phyloP scores from a whole-genome alignment of 2,888 invertebrate species.

The Punctoribates punctum region DNA sequence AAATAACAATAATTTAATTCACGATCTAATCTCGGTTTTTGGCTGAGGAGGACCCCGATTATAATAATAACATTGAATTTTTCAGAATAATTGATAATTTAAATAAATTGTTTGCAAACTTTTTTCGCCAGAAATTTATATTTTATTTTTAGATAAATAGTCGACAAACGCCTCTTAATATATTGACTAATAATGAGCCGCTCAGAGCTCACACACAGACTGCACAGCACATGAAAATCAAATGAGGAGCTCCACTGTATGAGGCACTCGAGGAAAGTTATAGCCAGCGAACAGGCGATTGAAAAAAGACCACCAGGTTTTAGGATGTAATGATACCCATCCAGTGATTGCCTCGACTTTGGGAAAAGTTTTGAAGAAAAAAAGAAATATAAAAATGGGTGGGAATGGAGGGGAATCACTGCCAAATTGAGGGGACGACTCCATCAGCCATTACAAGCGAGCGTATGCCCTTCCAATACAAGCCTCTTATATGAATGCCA shows the following conservation, averaged over 20 bases:
- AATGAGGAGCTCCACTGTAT: not conserved
- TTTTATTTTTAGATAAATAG: constrained; percentile 13
- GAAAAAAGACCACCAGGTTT: constrained; percentile 32
- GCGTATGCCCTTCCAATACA: not conserved
- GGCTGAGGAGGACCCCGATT: not conserved
- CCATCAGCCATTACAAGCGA: not conserved
- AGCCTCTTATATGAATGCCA: not conserved
- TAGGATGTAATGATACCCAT: constrained; percentile 36
- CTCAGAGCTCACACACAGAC: constrained; percentile 10
- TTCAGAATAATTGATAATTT: not conserved
- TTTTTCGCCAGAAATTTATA: not conserved
- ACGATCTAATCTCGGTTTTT: not conserved
- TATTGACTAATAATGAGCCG: constrained; percentile 33
- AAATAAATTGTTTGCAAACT: constrained; percentile 32
- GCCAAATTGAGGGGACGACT: constrained; percentile 26
- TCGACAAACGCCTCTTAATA: constrained; percentile 24
- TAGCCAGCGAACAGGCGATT: not conserved
- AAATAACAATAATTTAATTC: constrained; percentile 18
- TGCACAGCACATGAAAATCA: not conserved
- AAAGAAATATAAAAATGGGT: constrained; percentile 21
- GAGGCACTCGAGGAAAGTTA: not conserved
- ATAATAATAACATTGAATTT: no score
- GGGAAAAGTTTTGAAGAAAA: constrained; percentile 15
- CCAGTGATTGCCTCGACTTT: constrained; percentile 27
- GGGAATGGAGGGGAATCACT: constrained; percentile 27